Percentiles rank a stretch among this genome's conserved stretches.
Conservation (phyloP, 2,113 vertebrate genomes). For the Picathartes gymnocephalus region DNA sequence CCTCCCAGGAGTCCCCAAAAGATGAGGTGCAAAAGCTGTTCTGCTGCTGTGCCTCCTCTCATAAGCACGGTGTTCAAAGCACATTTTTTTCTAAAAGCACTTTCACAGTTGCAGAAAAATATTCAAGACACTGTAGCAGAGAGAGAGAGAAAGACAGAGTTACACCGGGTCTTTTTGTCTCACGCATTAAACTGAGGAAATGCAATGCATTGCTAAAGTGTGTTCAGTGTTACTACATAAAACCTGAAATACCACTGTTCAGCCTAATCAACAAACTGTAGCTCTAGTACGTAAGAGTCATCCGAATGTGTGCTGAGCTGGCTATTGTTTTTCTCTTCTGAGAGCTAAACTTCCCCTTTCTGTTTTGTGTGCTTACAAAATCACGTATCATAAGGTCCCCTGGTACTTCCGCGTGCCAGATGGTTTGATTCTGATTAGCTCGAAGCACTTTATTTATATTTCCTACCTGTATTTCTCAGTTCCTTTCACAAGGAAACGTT, state of each 20-base stretch:
- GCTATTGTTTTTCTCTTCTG: not conserved
- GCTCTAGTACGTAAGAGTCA: not conserved
- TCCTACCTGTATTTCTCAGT: not conserved
- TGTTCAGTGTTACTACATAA: not conserved
- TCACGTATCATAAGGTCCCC: not conserved
- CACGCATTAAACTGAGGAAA: not conserved
- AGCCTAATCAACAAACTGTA: not conserved
- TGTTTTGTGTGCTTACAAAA: not conserved
- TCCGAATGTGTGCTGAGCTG: not conserved
- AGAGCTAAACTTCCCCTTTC: not conserved
- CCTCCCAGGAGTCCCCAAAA: not conserved
- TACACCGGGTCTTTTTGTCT: not conserved
- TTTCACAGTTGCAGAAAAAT: not conserved
- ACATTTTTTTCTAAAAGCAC: not conserved
- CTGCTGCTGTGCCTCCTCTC: not conserved
- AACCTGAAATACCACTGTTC: not conserved
- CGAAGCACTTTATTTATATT: not conserved
- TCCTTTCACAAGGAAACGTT: not conserved
- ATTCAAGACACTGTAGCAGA: not conserved
- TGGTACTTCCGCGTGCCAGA: not conserved
- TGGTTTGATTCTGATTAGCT: not conserved
- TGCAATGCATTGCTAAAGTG: not conserved
- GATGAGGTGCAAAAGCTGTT: not conserved
- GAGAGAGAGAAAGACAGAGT: not conserved
- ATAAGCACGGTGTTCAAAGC: rapidly evolving